Base-by-base conservation (phyloP, 2,113 vertebrate genomes). In the Tympanuchus pallidicinctus region DNA sequence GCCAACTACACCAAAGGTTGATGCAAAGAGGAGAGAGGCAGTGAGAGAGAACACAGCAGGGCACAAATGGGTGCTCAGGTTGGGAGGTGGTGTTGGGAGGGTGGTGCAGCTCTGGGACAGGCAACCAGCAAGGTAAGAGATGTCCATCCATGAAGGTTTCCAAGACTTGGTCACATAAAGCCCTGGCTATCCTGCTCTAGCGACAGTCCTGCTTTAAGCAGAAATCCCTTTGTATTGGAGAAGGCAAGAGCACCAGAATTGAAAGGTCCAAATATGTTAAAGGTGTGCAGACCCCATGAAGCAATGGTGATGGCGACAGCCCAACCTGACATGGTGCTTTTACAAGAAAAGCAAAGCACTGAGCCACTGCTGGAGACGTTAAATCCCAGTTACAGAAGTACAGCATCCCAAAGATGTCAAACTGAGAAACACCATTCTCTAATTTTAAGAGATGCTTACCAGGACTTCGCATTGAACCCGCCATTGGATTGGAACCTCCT, bases 311-410 rank as follows among this genome's bases (percentile, higher is more conserved):
- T 61, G 76, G 57, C 0, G 2, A 34, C 10, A 80, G 47, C 69
- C 38, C 67, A 54, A 17, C 57, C 4, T 52, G 74, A 27, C 25
- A 9, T 18, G 30, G 43, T 30, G 11, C 30, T 60, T 80, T 79
- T 11, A 38, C 0, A 8, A 43, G 56, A 54, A 75, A 32, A 2
- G 1, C 30, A 60, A 61, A 27, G 59, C 22, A 8, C 20, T 0
- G 6, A 76, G 34, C 4, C 36, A 40, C 32, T 0, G 0, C 5
- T 0, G 1, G 64, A 54, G 71, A 66, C 2, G n/a, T 21, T 28
- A 56, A 61, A 77, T 24, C 59, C 76, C 32, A 7, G 60, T 0
- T 47, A 7, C 54, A 50, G 75, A 36, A 73, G 57, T 36, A 38
- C 60, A 24, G 25, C 0, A 1, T 16, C 34, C 28, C 0, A 0